Evolutionary conservation across 2,888 invertebrate genomes (phyloP).

Genomic region (Callimorpha dominula): DNA sequence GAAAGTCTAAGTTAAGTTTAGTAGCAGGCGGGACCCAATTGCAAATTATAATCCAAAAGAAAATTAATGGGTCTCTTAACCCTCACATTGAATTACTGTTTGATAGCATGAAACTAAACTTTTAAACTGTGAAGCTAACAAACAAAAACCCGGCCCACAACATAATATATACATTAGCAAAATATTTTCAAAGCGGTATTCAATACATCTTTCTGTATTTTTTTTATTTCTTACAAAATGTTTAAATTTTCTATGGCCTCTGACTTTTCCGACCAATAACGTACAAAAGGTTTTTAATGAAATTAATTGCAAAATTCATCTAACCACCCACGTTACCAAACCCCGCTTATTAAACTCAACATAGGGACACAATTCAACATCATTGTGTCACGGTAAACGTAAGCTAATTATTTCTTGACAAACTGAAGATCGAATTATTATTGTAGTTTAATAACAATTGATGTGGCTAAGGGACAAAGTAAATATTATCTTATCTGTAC

Average conservation of each 20-base stretch:
- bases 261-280: no score
- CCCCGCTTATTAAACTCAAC: constrained; percentile 26
- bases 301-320: constrained; percentile 53
- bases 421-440: no score
- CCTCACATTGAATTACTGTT: not conserved
- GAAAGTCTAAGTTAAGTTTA: no score
- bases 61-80: no score
- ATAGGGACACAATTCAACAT: constrained; percentile 1
- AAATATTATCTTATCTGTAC: no score
- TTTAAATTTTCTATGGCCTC: constrained; percentile 33
- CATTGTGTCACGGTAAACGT: not conserved
- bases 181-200: not conserved
- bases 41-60: no score
- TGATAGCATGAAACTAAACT: not conserved
- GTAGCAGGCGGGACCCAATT: no score
- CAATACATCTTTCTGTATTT: not conserved
- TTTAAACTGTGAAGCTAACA: not conserved
- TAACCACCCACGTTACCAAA: constrained; percentile 26
- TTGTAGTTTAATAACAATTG: no score
- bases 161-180: not conserved
- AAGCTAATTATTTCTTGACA: not conserved
- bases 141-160: not conserved
- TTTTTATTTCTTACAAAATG: not conserved
- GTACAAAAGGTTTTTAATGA: constrained; percentile 38
- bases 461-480: no score